These are phyloP conservation scores for Leptodactylus fuscus DNA, from an alignment of 2,113 vertebrate species.

Conservation along the genomic window DNA sequence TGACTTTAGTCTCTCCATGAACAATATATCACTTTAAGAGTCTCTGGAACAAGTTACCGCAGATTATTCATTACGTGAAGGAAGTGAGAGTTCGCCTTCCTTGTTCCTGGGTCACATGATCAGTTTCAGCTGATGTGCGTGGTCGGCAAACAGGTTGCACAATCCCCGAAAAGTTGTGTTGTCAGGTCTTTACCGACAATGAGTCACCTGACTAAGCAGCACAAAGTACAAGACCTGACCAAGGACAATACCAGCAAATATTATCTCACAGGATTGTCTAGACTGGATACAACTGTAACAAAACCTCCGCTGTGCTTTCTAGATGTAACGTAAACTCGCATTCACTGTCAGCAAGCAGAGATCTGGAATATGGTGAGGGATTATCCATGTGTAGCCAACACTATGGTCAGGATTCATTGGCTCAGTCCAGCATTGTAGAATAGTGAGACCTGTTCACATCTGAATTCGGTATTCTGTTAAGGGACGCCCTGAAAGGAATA, in stretches of 20 bases:
- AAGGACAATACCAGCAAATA: not conserved
- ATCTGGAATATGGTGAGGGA: too few relatives aligned
- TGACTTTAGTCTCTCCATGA: too few relatives aligned
- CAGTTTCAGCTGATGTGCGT: not conserved
- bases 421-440: too few relatives aligned
- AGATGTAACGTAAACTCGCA: too few relatives aligned
- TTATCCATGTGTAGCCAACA: too few relatives aligned
- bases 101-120: constrained; percentile 4
- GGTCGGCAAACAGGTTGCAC: not conserved
- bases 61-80: not conserved
- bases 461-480: too few relatives aligned
- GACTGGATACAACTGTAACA: not conserved
- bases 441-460: too few relatives aligned
- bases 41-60: not conserved
- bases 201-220: not conserved
- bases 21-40: too few relatives aligned
- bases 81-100: not conserved
- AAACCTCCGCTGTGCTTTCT: too few relatives aligned
- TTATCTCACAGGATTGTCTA: not conserved
- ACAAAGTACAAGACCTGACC: not conserved
- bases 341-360: too few relatives aligned
- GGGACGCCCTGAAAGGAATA: too few relatives aligned
- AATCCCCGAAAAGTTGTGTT: not conserved
- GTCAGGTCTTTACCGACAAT: not conserved
- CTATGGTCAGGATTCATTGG: too few relatives aligned